Percentiles rank a stretch among this genome's conserved stretches.
phyloP scores from a whole-genome alignment of 1,140 invertebrate genomes.

The Drosophila sturtevanti region DNA sequence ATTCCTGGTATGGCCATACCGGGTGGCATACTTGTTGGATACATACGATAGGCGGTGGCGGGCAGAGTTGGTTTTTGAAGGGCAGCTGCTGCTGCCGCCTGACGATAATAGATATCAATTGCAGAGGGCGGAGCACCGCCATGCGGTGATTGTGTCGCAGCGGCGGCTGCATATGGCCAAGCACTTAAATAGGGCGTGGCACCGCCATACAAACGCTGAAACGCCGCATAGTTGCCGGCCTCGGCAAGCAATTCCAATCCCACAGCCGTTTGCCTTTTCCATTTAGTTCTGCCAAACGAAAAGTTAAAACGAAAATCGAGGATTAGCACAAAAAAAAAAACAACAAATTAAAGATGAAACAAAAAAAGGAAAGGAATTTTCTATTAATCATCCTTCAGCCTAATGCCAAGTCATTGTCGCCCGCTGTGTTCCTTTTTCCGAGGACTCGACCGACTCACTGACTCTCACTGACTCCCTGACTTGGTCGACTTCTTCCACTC shows the following conservation, averaged over 20 bases:
- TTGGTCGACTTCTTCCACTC: conserved; percentile 19
- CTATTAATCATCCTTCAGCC: not conserved
- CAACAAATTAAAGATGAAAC: not conserved
- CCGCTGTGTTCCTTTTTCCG: not conserved
- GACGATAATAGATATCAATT: conserved; percentile 91
- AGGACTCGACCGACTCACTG: conserved; percentile 19
- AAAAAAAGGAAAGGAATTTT: conserved; percentile 6
- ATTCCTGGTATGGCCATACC: conserved; percentile 63
- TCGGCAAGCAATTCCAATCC: conserved; percentile 97
- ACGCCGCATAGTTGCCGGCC: conserved; percentile 97
- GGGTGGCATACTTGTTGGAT: conserved; percentile 66
- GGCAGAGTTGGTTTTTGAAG: conserved; percentile 93
- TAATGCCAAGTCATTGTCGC: conserved; percentile 36
- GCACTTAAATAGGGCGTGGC: conserved; percentile 86
- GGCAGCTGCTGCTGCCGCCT: conserved; percentile 85
- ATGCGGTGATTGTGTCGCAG: conserved; percentile 84
- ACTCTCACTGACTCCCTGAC: conserved; percentile 10
- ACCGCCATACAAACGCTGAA: conserved; percentile 95
- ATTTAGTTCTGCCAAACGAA: conserved; percentile 94
- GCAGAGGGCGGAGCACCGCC: conserved; percentile 85
- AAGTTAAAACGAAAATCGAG: conserved; percentile 14
- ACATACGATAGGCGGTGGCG: conserved; percentile 85
- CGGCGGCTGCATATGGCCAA: conserved; percentile 84
- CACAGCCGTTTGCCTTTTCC: conserved; percentile 99
- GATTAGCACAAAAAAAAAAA: not conserved